Evolutionary conservation across 2,113 vertebrate species (phyloP), one percentile per base, ranked within the genome.

Genomic region (Otus sunia): DNA sequence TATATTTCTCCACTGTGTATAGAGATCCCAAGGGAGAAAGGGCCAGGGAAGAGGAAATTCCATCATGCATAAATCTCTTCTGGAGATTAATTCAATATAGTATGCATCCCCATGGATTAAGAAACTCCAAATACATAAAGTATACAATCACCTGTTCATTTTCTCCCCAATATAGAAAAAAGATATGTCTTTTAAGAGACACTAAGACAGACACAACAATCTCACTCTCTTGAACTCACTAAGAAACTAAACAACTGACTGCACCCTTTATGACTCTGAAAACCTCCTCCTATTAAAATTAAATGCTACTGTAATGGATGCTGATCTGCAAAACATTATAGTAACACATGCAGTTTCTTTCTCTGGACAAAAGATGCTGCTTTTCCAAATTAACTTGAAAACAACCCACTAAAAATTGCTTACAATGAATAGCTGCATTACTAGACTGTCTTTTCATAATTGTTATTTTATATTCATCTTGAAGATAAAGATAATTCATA

Each of bases 351-450:
- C 60, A n/a, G n/a, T 10, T 81, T 75, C 29, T 41, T 87, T 82
- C 60, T 91, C 60, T 49, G 86, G 95, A 94, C 66, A 94, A 89
- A 94, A 88, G 43, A 86, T 29, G 23, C 18, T 86, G 43, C 14
- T 94, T 92, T 94, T 66, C 80, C 58, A 93, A 85, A 94, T 81
- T 74, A 60, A 87, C 53, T 82, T 76, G 22, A 92, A 91, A 87
- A 68, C 64, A 78, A 59, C 22, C 25, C 49, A 39, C 49, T 68
- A 89, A 60, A 93, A 77, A 64, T 41, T 30, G 56, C 47, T 86
- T 60, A 68, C 66, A 80, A 72, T 36, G 15, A 91, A 85, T 53
- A 78, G 56, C 21, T 75, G 53, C 50, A 53, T 60, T 86, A 59
- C 49, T 52, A 45, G 53, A 39, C 37, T 59, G 47, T 45, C 12